A percentile compares a stretch with the other conserved stretches of the same genome.
Conservation (phyloP, 2,113 vertebrate species). For the Corythornis cristatus region DNA sequence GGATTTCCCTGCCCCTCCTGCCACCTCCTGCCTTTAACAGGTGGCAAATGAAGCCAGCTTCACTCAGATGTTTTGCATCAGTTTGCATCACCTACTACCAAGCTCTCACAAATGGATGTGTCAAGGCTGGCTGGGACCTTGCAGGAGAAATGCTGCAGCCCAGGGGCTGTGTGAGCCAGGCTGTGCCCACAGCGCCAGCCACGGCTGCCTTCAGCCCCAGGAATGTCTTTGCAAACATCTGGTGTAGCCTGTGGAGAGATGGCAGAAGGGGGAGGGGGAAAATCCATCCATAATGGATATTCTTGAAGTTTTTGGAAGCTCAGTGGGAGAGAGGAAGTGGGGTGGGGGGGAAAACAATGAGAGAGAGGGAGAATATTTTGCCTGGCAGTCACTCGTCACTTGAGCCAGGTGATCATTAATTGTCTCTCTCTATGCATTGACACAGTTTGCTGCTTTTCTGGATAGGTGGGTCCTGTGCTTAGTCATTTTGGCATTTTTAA, state of each 20-base stretch:
- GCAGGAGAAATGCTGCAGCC: constrained; percentile 16
- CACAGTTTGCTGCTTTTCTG: constrained; percentile 83
- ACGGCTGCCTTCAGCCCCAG: not conserved
- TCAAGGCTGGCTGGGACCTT: constrained; percentile 42
- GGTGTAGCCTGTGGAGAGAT: constrained; percentile 27
- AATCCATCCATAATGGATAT: constrained; percentile 19
- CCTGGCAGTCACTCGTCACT: constrained; percentile 76
- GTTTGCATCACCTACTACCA: constrained; percentile 46
- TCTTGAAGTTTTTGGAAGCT: constrained; percentile 24
- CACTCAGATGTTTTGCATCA: constrained; percentile 46
- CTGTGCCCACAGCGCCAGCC: not conserved
- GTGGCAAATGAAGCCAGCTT: not conserved
- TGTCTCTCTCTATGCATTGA: constrained; percentile 80
- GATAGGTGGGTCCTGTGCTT: constrained; percentile 74
- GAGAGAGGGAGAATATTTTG: constrained; percentile 23
- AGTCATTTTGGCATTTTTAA: constrained; percentile 85
- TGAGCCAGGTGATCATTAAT: constrained; percentile 80
- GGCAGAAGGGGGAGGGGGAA: not conserved
- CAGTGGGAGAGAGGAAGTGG: not conserved
- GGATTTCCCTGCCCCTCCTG: not conserved
- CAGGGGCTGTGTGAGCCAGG: not conserved
- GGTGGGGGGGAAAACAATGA: not conserved
- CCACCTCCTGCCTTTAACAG: not conserved
- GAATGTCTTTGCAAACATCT: constrained; percentile 60
- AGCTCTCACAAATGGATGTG: constrained; percentile 47